Percentiles rank a stretch among this genome's conserved stretches.
phyloP scores from a whole-genome alignment of 2,797 vertebrate species.

The Anguilla marmorata region DNA sequence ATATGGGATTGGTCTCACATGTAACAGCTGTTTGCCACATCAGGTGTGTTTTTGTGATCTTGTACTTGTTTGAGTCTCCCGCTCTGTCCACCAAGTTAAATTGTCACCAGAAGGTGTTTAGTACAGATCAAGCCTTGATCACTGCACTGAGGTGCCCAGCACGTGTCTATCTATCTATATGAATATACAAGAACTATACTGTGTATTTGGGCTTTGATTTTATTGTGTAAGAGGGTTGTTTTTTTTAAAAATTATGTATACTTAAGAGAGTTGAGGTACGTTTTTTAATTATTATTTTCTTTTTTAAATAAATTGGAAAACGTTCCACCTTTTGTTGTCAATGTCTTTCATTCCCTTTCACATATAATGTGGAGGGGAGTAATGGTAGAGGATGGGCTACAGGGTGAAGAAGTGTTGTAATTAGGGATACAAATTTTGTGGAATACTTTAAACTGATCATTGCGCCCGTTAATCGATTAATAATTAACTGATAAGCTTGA shows the following conservation, averaged over 20 bases:
- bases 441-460: too few species aligned
- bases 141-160: slow-evolving; percentile 48
- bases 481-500: too few species aligned
- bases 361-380: background rate
- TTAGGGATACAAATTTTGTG: too few species aligned
- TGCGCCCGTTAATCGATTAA: too few species aligned
- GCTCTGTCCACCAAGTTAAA: slow-evolving; percentile 9
- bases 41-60: background rate
- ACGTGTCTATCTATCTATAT: slow-evolving; percentile 60
- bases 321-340: background rate
- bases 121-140: slow-evolving; percentile 52
- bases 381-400: too few species aligned
- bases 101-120: slow-evolving; percentile 42
- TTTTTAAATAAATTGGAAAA: slow-evolving; percentile 68
- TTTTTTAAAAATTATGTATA: slow-evolving; percentile 61
- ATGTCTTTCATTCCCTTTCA: background rate
- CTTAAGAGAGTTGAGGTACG: slow-evolving; percentile 74
- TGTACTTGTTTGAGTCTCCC: slow-evolving; percentile 19
- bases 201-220: slow-evolving; percentile 79
- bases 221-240: slow-evolving; percentile 66
- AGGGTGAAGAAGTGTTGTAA: too few species aligned
- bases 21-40: background rate
- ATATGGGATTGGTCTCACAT: background rate
- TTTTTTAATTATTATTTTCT: slow-evolving; percentile 59
- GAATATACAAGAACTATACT: slow-evolving; percentile 75